Conservation (phyloP, 1,140 invertebrate species). For the Colletes gigas region DNA sequence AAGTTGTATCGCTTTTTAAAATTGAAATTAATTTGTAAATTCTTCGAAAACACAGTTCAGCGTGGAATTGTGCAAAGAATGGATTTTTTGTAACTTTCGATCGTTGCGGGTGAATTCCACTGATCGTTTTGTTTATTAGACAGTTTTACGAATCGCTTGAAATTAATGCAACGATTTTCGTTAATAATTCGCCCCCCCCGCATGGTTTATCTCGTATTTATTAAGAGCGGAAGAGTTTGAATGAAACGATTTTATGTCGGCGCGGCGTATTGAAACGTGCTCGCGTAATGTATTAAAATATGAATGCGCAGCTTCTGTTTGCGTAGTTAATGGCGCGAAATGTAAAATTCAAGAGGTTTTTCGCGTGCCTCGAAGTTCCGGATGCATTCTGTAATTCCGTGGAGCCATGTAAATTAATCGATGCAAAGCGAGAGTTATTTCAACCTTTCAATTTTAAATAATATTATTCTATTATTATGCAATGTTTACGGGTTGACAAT, state of each 20-base stretch:
- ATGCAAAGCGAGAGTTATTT: background rate
- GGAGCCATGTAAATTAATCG: background rate
- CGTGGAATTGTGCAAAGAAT: background rate
- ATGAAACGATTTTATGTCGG: background rate
- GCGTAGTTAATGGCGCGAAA: background rate
- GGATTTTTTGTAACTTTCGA: background rate
- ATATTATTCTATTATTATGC: background rate
- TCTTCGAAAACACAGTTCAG: background rate
- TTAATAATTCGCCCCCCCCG: background rate
- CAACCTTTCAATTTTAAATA: background rate
- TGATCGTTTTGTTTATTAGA: background rate
- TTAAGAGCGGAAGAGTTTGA: background rate
- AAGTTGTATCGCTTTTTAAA: too few relatives aligned
- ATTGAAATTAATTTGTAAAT: too few relatives aligned
- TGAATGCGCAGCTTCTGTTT: background rate
- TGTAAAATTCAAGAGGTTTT: conserved; percentile 16
- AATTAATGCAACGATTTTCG: background rate
- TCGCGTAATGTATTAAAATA: conserved; percentile 1
- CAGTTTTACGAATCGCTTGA: background rate
- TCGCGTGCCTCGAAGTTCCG: background rate
- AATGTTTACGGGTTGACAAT: too few relatives aligned
- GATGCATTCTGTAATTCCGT: background rate
- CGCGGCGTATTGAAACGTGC: background rate
- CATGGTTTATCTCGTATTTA: background rate
- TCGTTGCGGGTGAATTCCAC: background rate